Conservation (phyloP, 2,888 invertebrate species). For the Colletes collaris region DNA sequence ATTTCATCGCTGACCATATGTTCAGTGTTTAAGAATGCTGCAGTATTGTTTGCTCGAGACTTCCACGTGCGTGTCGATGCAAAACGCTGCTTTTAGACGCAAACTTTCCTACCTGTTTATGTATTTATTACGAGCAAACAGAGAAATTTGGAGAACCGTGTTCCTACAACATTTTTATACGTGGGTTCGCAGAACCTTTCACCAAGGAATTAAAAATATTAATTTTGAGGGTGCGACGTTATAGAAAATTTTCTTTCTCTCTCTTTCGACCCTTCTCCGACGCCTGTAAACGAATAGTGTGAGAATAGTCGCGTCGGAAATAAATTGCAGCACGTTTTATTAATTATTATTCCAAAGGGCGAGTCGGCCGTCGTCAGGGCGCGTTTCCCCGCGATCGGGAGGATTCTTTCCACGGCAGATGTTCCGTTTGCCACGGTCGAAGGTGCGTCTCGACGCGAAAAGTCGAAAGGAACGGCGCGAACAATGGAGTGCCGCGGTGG, state of each 20-base stretch:
- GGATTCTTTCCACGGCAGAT: slow-evolving; percentile 41
- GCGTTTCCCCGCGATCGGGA: background rate
- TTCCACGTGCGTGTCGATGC: too few relatives aligned
- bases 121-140: too few relatives aligned
- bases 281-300: too few relatives aligned
- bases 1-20: slow-evolving; percentile 11
- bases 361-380: background rate
- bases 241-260: too few relatives aligned
- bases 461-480: slow-evolving; percentile 69
- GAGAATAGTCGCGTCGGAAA: too few relatives aligned
- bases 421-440: slow-evolving; percentile 37
- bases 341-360: background rate
- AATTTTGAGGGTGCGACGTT: too few relatives aligned
- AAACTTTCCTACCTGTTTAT: too few relatives aligned
- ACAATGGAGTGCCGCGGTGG: slow-evolving; percentile 69
- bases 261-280: too few relatives aligned
- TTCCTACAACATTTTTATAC: too few relatives aligned
- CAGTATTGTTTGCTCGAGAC: background rate
- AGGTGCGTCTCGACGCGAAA: slow-evolving; percentile 38
- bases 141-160: background rate
- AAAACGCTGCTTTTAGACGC: background rate
- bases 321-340: too few relatives aligned
- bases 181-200: too few relatives aligned
- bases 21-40: background rate
- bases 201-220: too few relatives aligned